Base-by-base conservation (phyloP, 2,888 invertebrate species). In the Hermodice carunculata region DNA sequence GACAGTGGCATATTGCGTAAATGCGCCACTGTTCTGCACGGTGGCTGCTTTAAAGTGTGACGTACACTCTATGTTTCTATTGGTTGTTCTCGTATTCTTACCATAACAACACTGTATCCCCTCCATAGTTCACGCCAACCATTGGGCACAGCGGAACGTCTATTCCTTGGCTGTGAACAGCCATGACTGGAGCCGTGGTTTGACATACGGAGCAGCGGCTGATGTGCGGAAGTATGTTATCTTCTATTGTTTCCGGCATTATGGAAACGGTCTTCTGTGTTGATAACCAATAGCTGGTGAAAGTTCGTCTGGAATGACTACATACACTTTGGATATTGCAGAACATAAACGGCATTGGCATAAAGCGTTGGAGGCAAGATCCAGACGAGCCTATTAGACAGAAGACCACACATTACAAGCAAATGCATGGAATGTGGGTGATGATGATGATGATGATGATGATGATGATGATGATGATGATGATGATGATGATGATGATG, bases 71-170 rank as follows among this genome's bases (percentile, higher is more conserved):
- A n/a, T n/a, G n/a, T n/a, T n/a, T n/a, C n/a, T n/a, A n/a, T n/a
- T n/a, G n/a, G n/a, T n/a, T n/a, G n/a, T n/a, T n/a, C n/a, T n/a
- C n/a, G n/a, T n/a, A n/a, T n/a, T n/a, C 42, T 51, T 89, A 96
- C 96, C 98, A 98, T 97, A 40, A 95, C 90, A 87, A 98, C 98
- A 89, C 96, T 97, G 91, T 94, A 98, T 74, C 98, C 98, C 72
- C 95, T 93, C 98, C 98, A 98, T 44, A 98, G 89, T 61, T 91
- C 90, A 75, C 90, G 90, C 98, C 98, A 98, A 61, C 94, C 95
- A 40, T 84, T 1, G 98, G 98, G 88, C 98, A 98, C 59, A 91
- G 90, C 43, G 98, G 98, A 77, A 95, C 90, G 60, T 89, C 89
- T 56, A 92, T 83, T 1, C 94, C 91, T 86, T 98, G 98, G 86